phyloP scores from a whole-genome alignment of 2,113 vertebrate species.

The Cheirogaleus medius region DNA sequence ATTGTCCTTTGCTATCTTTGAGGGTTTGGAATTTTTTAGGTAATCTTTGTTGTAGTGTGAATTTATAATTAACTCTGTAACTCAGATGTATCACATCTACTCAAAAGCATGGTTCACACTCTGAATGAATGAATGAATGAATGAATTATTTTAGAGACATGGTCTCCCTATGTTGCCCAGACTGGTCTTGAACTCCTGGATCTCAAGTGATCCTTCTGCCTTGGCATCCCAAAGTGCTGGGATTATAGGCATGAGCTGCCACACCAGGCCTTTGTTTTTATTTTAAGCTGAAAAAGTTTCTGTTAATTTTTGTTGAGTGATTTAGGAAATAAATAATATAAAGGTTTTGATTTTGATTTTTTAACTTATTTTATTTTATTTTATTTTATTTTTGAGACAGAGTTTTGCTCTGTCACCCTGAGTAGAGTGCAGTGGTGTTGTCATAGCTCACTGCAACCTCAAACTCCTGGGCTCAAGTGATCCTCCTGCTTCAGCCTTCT shows the following conservation, averaged over 20 bases:
- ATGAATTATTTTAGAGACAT: background rate
- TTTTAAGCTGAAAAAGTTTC: constrained; percentile 23
- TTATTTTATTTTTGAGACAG: background rate
- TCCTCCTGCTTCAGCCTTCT: background rate
- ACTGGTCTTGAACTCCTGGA: too few species aligned
- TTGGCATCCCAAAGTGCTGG: too few species aligned
- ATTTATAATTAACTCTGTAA: constrained; percentile 52
- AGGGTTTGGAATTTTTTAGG: constrained; percentile 5
- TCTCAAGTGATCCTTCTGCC: too few species aligned
- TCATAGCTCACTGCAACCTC: background rate
- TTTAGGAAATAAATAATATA: constrained; percentile 14
- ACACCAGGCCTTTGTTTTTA: background rate
- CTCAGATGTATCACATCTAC: background rate
- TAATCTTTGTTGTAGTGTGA: background rate
- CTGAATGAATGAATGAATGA: background rate
- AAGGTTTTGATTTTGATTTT: background rate
- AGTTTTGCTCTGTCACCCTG: background rate
- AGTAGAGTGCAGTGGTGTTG: background rate
- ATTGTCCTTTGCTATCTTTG: background rate
- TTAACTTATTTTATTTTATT: background rate
- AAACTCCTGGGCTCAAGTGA: background rate
- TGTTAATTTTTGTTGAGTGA: constrained; percentile 19
- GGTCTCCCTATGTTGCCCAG: too few species aligned
- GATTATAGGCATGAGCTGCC: too few species aligned
- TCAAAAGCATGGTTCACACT: background rate